These are phyloP conservation scores for Delichon dasypus DNA, from an alignment of 2,797 vertebrate genomes.

Conservation along the genomic window DNA sequence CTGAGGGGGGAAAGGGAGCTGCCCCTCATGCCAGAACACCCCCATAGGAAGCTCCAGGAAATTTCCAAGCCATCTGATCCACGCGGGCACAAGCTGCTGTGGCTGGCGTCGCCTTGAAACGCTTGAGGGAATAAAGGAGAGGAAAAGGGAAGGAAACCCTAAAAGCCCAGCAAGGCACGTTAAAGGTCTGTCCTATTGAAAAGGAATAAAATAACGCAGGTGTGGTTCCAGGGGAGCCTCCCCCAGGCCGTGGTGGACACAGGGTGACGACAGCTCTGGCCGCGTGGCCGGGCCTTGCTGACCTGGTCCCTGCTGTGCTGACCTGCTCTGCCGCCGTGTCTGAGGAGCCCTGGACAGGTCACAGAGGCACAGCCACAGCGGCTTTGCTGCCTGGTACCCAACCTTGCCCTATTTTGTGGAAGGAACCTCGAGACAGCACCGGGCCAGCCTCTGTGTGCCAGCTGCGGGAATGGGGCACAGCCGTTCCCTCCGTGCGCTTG, in stretches of 20 bases:
- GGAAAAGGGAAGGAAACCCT: background rate
- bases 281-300: rapidly evolving
- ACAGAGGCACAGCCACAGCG: background rate
- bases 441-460: background rate
- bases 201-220: background rate
- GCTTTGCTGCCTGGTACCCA: background rate
- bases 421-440: background rate
- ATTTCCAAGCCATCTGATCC: background rate
- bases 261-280: rapidly evolving
- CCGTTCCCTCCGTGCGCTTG: background rate
- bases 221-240: background rate
- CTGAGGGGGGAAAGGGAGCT: background rate
- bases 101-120: background rate
- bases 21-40: background rate
- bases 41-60: rapidly evolving
- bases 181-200: background rate
- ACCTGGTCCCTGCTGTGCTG: background rate
- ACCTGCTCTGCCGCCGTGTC: background rate
- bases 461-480: background rate
- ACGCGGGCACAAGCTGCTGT: background rate
- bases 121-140: rapidly evolving
- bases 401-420: rapidly evolving
- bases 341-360: background rate
- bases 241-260: background rate
- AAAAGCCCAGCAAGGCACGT: background rate